These are phyloP conservation scores for Oreochromis aureus DNA, from an alignment of 2,113 vertebrate genomes.

Conservation along the genomic window DNA sequence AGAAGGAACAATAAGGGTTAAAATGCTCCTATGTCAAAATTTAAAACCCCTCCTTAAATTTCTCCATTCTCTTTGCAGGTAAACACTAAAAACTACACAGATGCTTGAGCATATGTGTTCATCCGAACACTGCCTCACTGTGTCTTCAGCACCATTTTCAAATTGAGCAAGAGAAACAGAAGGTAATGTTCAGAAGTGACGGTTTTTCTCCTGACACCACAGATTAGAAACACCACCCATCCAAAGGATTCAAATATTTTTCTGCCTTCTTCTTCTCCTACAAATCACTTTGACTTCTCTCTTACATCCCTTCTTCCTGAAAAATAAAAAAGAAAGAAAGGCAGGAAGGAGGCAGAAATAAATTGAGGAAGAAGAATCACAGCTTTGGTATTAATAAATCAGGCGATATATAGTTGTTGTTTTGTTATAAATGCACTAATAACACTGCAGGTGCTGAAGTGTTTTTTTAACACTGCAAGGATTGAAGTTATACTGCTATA, in stretches of 20 bases:
- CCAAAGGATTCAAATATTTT: not conserved
- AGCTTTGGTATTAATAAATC: slow-evolving; percentile 62
- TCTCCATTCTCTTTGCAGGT: slow-evolving; percentile 1
- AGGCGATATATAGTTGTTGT: not conserved
- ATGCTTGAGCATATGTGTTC: slow-evolving; percentile 15
- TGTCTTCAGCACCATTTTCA: slow-evolving; percentile 63
- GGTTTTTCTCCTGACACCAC: slow-evolving; percentile 4
- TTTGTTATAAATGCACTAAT: not conserved
- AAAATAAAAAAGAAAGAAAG: not conserved
- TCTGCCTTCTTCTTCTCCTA: not conserved
- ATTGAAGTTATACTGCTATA: not conserved
- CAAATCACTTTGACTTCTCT: not conserved
- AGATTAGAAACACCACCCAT: not conserved
- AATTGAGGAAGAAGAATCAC: slow-evolving; percentile 33
- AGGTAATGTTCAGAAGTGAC: slow-evolving; percentile 44
- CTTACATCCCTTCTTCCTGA: not conserved
- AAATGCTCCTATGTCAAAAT: not conserved
- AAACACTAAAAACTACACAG: slow-evolving; percentile 31
- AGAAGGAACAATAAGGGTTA: not conserved
- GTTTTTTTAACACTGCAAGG: not conserved
- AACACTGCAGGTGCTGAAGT: not conserved
- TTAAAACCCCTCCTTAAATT: not conserved
- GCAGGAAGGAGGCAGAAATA: not conserved
- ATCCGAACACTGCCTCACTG: slow-evolving; percentile 33
- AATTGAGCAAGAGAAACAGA: slow-evolving; percentile 40